phyloP scores from a whole-genome alignment of 2,113 vertebrate genomes.

The Myotis yumanensis region DNA sequence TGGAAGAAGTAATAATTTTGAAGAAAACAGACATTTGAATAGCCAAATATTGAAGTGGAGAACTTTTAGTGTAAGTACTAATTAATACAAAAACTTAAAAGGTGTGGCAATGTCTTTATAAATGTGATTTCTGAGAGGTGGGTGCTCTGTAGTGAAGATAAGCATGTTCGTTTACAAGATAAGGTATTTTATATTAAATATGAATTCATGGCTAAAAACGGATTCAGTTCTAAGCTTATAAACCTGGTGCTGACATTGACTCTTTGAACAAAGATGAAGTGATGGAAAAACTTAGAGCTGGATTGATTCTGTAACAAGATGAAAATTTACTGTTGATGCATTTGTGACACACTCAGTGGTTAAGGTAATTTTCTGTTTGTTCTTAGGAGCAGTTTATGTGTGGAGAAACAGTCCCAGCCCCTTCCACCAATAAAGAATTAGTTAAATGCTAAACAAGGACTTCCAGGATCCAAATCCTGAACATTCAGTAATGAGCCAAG shows the following conservation, averaged over 20 bases:
- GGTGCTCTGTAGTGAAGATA: neutral
- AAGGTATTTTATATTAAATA: neutral
- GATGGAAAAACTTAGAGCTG: neutral
- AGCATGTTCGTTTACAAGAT: neutral
- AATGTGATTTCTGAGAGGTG: slow-evolving; percentile 3
- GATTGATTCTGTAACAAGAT: neutral
- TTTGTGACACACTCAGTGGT: neutral
- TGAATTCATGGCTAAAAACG: neutral
- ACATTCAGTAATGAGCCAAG: neutral
- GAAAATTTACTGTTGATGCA: neutral
- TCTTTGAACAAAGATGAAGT: neutral
- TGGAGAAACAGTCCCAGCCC: slow-evolving; percentile 90
- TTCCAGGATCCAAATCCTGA: neutral
- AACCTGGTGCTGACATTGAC: neutral
- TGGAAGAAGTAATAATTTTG: slow-evolving; percentile 14
- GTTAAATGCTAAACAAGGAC: slow-evolving; percentile 87
- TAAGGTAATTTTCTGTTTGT: slow-evolving; percentile 51
- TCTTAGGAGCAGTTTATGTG: slow-evolving; percentile 93
- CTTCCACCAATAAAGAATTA: slow-evolving; percentile 86
- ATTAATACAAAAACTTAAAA: slow-evolving; percentile 26
- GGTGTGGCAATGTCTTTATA: neutral
- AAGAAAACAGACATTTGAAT: neutral
- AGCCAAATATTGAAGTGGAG: neutral
- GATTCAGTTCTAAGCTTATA: neutral
- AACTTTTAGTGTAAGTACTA: neutral